Percentiles rank a stretch among this genome's conserved stretches.
Conservation (phyloP, 2,888 invertebrate species). For the Pollenia amentaria region DNA sequence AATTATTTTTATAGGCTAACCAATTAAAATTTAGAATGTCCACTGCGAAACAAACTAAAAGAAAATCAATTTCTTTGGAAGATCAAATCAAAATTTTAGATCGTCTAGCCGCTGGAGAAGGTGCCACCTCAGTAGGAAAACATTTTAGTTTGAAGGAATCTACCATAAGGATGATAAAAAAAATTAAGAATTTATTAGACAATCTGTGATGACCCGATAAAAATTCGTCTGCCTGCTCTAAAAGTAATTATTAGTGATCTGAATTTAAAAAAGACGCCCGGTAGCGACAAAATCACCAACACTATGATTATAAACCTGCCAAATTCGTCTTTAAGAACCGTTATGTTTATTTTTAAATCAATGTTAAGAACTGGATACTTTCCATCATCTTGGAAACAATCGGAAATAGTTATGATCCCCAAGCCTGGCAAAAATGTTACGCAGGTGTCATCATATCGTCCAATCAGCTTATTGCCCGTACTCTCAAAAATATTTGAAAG, state of each 20-base stretch:
- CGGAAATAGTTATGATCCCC: background rate
- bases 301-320: no score
- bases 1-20: no score
- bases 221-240: no score
- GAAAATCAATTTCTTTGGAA: no score
- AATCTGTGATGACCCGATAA: conserved; percentile 62
- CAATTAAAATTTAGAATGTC: no score
- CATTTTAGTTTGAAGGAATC: conserved; percentile 16
- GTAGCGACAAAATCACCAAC: no score
- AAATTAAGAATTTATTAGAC: conserved; percentile 59
- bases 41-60: no score
- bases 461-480: background rate
- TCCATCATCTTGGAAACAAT: background rate
- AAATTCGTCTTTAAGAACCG: background rate
- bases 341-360: background rate
- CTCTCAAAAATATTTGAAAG: background rate
- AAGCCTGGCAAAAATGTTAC: conserved; percentile 1
- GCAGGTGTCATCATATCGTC: background rate
- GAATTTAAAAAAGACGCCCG: no score
- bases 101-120: conserved; percentile 8
- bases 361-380: background rate
- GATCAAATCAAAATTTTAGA: conserved; percentile 54
- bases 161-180: conserved; percentile 56
- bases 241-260: no score
- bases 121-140: background rate